Conservation (phyloP, 2,888 invertebrate genomes). For the Hyposoter didymator region DNA sequence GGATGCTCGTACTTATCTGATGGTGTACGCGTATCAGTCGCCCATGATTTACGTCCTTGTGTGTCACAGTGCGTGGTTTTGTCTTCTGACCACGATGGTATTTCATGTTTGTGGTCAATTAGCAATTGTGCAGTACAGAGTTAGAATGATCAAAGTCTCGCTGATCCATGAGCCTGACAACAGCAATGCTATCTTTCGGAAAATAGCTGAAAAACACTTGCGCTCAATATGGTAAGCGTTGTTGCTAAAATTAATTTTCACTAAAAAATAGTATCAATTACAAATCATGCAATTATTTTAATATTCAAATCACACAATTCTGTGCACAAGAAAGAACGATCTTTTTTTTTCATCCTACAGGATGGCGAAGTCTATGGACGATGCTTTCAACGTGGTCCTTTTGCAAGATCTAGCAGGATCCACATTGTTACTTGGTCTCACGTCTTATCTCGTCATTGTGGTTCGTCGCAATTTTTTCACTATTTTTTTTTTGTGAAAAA, state of each 20-base stretch:
- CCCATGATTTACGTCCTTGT: slow-evolving; percentile 68
- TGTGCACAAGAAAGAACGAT: neutral
- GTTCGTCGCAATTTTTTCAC: slow-evolving; percentile 47
- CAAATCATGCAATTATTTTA: neutral
- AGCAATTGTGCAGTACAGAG: slow-evolving; percentile 67
- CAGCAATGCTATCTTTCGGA: slow-evolving; percentile 58
- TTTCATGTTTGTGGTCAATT: slow-evolving; percentile 70
- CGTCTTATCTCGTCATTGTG: slow-evolving; percentile 70
- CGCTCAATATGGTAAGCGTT: slow-evolving; percentile 68
- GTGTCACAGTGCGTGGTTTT: slow-evolving; percentile 69
- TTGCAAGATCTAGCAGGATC: slow-evolving; percentile 71
- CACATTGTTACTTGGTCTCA: slow-evolving; percentile 71
- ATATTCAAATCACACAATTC: too few relatives aligned
- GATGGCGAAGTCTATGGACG: slow-evolving; percentile 71
- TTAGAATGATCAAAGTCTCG: slow-evolving; percentile 55
- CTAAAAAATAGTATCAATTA: neutral
- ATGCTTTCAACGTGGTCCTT: slow-evolving; percentile 71
- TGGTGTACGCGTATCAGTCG: slow-evolving; percentile 69
- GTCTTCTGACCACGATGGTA: slow-evolving; percentile 69
- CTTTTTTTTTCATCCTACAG: slow-evolving; percentile 42
- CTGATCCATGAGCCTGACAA: slow-evolving; percentile 35
- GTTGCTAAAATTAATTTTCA: neutral
- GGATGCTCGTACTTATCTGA: slow-evolving; percentile 64
- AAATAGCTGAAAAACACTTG: slow-evolving; percentile 63
- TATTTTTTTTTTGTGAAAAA: neutral